Percentiles rank a stretch among this genome's conserved stretches.
Evolutionary conservation across 1,140 invertebrate species (phyloP).

Genomic region (Orussus abietinus): DNA sequence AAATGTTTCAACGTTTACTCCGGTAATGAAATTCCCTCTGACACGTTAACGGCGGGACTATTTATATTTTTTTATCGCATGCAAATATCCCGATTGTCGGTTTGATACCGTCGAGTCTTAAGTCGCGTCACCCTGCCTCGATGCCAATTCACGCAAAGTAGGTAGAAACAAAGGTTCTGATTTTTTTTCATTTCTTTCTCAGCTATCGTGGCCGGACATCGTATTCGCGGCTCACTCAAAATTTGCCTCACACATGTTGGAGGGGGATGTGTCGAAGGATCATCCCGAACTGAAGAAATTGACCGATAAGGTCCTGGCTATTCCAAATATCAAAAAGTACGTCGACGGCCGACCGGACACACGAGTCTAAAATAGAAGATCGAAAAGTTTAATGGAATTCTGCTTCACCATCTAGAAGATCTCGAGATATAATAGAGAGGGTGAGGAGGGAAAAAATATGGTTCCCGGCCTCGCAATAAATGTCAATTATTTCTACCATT

Average conservation of each 20-base stretch:
- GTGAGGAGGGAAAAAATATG: too few relatives aligned
- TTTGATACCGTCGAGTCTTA: not conserved
- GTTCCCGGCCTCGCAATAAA: too few relatives aligned
- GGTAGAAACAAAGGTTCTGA: conserved; percentile 1
- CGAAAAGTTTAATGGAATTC: too few relatives aligned
- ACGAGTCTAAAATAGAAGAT: not conserved
- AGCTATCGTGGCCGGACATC: conserved; percentile 48
- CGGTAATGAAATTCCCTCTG: not conserved
- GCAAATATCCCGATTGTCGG: too few relatives aligned
- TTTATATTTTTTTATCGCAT: conserved; percentile 9
- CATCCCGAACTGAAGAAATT: conserved; percentile 40
- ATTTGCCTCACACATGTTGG: conserved; percentile 31
- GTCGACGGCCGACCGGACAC: not conserved
- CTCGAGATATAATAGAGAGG: too few relatives aligned
- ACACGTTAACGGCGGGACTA: not conserved
- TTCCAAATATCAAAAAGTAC: conserved; percentile 24
- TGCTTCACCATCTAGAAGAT: too few relatives aligned
- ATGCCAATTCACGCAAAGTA: not conserved
- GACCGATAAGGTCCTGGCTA: conserved; percentile 33
- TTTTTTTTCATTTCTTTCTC: conserved; percentile 16
- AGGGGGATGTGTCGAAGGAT: conserved; percentile 30
- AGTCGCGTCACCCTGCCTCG: not conserved
- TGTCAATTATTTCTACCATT: too few relatives aligned
- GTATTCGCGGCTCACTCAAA: conserved; percentile 33
- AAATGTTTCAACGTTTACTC: too few relatives aligned